phyloP scores from a whole-genome alignment of 2,888 invertebrate species.

The Anthophora plumipes region DNA sequence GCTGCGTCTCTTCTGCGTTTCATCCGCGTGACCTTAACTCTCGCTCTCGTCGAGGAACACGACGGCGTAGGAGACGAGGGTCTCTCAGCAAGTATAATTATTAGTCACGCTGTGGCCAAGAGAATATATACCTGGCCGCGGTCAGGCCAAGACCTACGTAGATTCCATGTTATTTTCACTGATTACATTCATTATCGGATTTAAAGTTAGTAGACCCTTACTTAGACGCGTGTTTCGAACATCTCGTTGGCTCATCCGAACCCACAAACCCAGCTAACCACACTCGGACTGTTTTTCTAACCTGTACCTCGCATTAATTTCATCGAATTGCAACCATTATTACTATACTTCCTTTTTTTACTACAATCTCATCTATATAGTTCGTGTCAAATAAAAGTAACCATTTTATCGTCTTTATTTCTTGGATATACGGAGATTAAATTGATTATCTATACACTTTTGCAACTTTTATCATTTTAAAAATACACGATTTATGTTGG shows the following conservation, averaged over 20 bases:
- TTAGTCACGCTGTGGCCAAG: conserved; percentile 71
- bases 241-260: conserved; percentile 46
- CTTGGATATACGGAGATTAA: no score
- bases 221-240: conserved; percentile 59
- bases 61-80: conserved; percentile 65
- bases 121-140: conserved; percentile 66
- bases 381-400: background rate
- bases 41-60: conserved; percentile 44
- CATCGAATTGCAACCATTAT: conserved; percentile 46
- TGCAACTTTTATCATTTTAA: no score
- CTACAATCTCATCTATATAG: background rate
- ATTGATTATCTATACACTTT: no score
- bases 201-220: conserved; percentile 75
- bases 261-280: conserved; percentile 33
- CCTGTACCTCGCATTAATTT: conserved; percentile 50
- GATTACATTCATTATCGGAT: conserved; percentile 82
- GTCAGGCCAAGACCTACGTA: conserved; percentile 58
- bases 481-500: no score
- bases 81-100: conserved; percentile 69
- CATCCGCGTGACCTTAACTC: conserved; percentile 48
- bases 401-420: background rate
- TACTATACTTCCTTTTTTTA: background rate
- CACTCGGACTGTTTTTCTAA: background rate
- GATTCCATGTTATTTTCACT: conserved; percentile 81
- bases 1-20: conserved; percentile 45